phyloP scores from a whole-genome alignment of 2,797 vertebrate species.

The Pampus argenteus region DNA sequence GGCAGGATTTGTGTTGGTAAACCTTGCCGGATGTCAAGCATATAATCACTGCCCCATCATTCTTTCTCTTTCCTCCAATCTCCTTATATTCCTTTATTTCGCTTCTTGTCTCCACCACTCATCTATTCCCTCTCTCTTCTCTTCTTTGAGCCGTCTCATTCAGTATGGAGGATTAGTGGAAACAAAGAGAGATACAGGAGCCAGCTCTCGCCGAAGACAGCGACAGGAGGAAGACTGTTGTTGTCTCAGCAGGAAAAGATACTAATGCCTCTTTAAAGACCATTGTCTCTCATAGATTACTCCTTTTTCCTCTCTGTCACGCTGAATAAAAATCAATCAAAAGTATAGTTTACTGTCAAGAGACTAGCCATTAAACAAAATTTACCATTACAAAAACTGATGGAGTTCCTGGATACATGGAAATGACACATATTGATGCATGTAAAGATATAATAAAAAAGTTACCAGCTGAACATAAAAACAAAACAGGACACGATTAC shows the following conservation, averaged over 20 bases:
- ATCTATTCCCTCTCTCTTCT: constrained; percentile 11
- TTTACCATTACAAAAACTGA: not conserved
- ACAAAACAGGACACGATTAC: not conserved
- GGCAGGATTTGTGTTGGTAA: constrained; percentile 4
- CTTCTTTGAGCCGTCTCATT: constrained; percentile 33
- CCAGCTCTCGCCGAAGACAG: constrained; percentile 36
- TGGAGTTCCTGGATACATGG: too few relatives aligned
- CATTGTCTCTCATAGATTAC: constrained; percentile 58
- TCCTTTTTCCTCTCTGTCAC: constrained; percentile 41
- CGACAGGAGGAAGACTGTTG: constrained; percentile 51
- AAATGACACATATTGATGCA: not conserved
- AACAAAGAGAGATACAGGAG: constrained; percentile 68
- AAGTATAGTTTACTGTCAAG: constrained; percentile 31
- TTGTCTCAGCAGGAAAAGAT: constrained; percentile 64
- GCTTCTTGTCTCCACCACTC: not conserved
- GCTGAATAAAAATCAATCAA: constrained; percentile 45
- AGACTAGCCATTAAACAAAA: constrained; percentile 54
- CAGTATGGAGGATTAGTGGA: constrained; percentile 64
- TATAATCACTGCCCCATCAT: constrained; percentile 18
- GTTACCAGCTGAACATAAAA: constrained; percentile 11
- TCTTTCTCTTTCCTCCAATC: constrained; percentile 9
- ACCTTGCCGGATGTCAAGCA: constrained; percentile 21
- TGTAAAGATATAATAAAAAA: not conserved
- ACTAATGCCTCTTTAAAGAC: constrained; percentile 55
- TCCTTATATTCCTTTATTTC: constrained; percentile 33